Conservation (phyloP, 2,888 invertebrate species). For the Dascillus cervinus region DNA sequence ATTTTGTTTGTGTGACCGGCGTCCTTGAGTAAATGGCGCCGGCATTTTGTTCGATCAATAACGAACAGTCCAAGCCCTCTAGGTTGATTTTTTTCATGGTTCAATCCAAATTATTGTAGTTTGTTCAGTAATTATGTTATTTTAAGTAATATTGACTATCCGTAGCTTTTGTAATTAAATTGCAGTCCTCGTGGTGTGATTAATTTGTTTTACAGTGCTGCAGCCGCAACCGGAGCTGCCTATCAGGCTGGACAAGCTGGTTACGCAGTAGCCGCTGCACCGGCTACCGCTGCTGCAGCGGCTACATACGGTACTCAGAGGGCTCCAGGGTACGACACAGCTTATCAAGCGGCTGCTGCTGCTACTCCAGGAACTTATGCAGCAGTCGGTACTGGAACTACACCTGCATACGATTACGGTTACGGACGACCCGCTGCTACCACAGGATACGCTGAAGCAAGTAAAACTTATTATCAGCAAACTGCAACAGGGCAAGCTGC, state of each 20-base stretch:
- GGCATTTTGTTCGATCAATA: constrained; percentile 42
- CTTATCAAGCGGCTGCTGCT: constrained; percentile 73
- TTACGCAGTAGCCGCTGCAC: constrained; percentile 75
- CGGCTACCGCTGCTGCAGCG: constrained; percentile 73
- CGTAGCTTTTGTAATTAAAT: no score
- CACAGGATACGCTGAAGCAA: constrained; percentile 65
- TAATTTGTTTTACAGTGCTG: constrained; percentile 46
- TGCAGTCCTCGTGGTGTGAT: no score
- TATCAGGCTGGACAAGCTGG: constrained; percentile 79
- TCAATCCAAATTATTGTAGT: neutral
- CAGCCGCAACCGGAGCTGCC: constrained; percentile 70
- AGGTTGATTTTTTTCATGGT: constrained; percentile 5
- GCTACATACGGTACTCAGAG: constrained; percentile 80
- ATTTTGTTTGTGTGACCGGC: constrained; percentile 26
- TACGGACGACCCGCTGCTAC: constrained; percentile 48
- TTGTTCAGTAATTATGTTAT: constrained; percentile 1
- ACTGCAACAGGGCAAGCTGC: constrained; percentile 64
- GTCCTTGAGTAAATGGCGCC: constrained; percentile 41
- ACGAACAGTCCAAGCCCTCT: constrained; percentile 13
- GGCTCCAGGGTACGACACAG: constrained; percentile 74
- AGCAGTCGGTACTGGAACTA: constrained; percentile 44
- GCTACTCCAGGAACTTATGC: constrained; percentile 67
- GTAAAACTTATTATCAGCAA: constrained; percentile 79
- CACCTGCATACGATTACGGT: constrained; percentile 61
- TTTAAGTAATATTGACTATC: no score